Percentiles rank a stretch among this genome's conserved stretches.
These are phyloP conservation scores for Podocnemis expansa DNA, from an alignment of 2,113 vertebrate genomes.

Conservation along the genomic window DNA sequence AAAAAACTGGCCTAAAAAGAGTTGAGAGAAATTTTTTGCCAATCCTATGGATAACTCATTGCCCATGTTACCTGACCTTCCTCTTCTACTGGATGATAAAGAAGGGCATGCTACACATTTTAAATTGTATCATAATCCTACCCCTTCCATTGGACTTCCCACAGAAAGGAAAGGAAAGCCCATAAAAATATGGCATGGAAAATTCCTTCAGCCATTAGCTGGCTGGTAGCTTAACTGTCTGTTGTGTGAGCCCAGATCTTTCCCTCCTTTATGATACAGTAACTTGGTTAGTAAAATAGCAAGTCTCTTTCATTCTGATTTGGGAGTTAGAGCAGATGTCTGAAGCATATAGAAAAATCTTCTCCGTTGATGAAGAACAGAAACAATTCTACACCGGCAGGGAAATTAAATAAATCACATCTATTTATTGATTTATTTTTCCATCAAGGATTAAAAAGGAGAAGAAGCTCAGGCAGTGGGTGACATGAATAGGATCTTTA, in stretches of 20 bases:
- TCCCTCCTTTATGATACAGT: background rate
- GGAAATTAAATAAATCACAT: background rate
- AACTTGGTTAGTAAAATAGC: background rate
- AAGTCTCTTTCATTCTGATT: background rate
- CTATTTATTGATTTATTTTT: background rate
- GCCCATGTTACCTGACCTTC: background rate
- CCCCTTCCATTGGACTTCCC: background rate
- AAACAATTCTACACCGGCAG: background rate
- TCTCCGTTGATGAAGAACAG: background rate
- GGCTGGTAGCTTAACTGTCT: background rate
- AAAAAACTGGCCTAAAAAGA: conserved; percentile 52
- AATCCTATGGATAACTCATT: background rate
- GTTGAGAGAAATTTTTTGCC: conserved; percentile 28
- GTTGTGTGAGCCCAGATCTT: background rate
- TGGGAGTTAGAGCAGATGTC: background rate
- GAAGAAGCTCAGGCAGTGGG: background rate
- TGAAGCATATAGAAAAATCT: background rate
- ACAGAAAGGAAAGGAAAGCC: background rate
- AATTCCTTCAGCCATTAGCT: background rate
- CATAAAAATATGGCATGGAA: background rate
- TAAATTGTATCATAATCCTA: background rate
- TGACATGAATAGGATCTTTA: background rate
- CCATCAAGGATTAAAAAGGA: background rate
- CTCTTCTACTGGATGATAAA: background rate
- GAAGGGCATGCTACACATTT: background rate